Evolutionary conservation across 2,797 vertebrate genomes (phyloP).

Genomic region (Hoplostethus mediterraneus): DNA sequence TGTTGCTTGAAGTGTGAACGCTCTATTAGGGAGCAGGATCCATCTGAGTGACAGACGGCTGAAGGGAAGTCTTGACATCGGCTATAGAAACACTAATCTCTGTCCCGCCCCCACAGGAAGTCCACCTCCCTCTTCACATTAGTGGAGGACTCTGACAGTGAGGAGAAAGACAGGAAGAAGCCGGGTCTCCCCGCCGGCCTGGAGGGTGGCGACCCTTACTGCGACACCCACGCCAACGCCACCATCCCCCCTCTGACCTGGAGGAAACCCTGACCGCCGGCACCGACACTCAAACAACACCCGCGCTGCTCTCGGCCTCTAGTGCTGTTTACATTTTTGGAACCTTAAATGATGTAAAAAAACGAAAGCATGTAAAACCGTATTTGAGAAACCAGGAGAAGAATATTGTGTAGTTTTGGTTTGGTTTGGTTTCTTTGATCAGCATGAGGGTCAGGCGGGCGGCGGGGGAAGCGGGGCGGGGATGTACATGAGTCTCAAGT

Average conservation of each 20-base stretch:
- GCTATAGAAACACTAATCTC: background rate
- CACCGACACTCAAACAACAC: background rate
- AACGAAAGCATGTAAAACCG: background rate
- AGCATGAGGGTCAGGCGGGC: too few relatives aligned
- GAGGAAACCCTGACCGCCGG: constrained; percentile 70
- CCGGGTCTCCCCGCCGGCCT: constrained; percentile 41
- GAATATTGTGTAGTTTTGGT: background rate
- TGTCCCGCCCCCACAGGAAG: constrained; percentile 81
- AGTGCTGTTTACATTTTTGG: constrained; percentile 10
- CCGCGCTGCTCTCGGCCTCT: background rate
- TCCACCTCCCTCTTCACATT: constrained; percentile 83
- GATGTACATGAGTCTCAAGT: too few relatives aligned
- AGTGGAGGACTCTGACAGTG: constrained; percentile 85
- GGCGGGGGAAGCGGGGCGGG: too few relatives aligned
- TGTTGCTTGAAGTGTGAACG: too few relatives aligned
- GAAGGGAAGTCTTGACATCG: too few relatives aligned
- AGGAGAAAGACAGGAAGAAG: constrained; percentile 80
- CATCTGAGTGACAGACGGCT: too few relatives aligned
- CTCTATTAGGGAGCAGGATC: too few relatives aligned
- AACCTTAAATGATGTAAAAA: background rate
- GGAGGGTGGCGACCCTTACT: constrained; percentile 35
- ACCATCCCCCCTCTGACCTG: constrained; percentile 60
- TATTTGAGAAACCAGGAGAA: background rate
- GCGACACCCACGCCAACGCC: constrained; percentile 33
- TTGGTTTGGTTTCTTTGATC: too few relatives aligned